Base-by-base conservation (phyloP, 1,140 invertebrate species). In the Neocloeon triangulifer region DNA sequence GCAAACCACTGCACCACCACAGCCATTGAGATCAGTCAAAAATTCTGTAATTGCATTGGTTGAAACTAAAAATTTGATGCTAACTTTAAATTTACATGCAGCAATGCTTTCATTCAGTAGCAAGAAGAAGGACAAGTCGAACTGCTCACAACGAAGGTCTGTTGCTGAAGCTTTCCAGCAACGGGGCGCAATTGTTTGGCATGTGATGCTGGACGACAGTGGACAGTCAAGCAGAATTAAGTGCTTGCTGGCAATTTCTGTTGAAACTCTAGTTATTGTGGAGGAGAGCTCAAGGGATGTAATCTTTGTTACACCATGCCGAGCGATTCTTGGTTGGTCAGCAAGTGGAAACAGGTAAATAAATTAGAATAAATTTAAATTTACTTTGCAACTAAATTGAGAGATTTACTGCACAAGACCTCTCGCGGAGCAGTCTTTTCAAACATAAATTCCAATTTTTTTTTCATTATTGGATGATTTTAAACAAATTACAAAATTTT, bases 201-300 rank as follows among this genome's bases (percentile, higher is more conserved):
- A 72, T 42, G 67, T 80, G 3, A 56, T 70, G 32, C 52, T 77
- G 9, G 69, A 76, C 35, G 73, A 78, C 44, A 63, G 62, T 39
- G 69, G 71, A 26, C 65, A 66, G 44, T 62, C 66, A 13, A 62
- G 64, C 3, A 49, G 69, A 36, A 55, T 79, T 8, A 77, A 86
- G 37, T 84, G 80, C 47, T 72, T 84, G 36, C 56, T 94, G 33
- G 88, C 78, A 1, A 73, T 95, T 33, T 88, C 82, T 13, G 62
- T 73, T 8, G 85, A 92, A 44, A 78, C 72, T 1, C 56, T 94
- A 26, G 81, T 91, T 15, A 53, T 94, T 8, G 66, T 94, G 25
- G 85, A 94, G 51, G 73, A 85, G 44, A 62, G 57, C 31, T 71
- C 73, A 1, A 62, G 77, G 32, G 76, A 85, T 50, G 76, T 85